phyloP scores from a whole-genome alignment of 2,113 vertebrate genomes.

The Gulo gulo region DNA sequence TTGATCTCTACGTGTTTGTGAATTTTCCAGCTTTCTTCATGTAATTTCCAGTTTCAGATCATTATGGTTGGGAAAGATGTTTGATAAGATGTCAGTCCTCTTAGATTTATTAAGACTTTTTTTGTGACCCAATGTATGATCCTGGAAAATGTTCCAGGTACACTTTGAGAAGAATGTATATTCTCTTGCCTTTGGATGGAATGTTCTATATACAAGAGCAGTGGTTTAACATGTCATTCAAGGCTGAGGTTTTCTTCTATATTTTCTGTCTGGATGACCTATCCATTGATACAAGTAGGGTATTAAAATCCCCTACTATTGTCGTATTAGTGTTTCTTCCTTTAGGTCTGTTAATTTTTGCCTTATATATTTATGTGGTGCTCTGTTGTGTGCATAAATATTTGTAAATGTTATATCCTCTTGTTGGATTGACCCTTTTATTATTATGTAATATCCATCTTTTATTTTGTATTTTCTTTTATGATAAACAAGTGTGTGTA shows the following conservation, averaged over 20 bases:
- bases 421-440: not conserved
- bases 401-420: not conserved
- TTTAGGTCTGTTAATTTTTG: not conserved
- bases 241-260: not conserved
- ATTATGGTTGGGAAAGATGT: not conserved
- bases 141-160: not conserved
- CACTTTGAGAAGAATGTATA: not conserved
- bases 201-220: not conserved
- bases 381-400: not conserved
- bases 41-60: not conserved
- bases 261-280: not conserved
- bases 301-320: not conserved
- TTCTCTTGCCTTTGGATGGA: not conserved
- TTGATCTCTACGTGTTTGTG: not conserved
- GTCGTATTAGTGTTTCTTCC: not conserved
- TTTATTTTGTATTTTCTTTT: not conserved
- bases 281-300: not conserved
- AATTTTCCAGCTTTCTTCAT: not conserved
- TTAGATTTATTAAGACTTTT: not conserved
- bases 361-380: not conserved
- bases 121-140: not conserved
- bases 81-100: not conserved
- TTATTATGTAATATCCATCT: not conserved
- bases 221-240: not conserved
- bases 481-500: not conserved